These are phyloP conservation scores for Dysmachus trigonus DNA, from an alignment of 2,888 invertebrate species.

Conservation along the genomic window DNA sequence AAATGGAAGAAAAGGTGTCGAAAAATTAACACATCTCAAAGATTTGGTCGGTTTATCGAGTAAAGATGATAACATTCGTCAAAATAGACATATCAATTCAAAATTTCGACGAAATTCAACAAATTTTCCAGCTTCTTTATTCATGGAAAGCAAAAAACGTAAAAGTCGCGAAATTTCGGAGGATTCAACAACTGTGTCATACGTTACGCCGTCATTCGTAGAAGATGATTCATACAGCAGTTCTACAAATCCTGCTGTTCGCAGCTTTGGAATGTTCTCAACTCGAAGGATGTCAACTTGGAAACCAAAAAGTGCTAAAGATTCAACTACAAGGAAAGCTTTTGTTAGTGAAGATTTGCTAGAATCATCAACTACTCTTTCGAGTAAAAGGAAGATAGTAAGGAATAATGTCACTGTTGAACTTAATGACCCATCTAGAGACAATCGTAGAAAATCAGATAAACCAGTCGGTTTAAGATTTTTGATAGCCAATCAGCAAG, in stretches of 20 bases:
- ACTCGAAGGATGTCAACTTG: conserved; percentile 46
- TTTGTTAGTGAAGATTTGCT: background rate
- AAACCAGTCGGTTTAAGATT: conserved; percentile 70
- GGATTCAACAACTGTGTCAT: conserved; percentile 5
- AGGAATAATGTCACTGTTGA: conserved; percentile 30
- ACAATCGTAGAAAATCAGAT: conserved; percentile 55
- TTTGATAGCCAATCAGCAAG: conserved; percentile 83
- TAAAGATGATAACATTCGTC: conserved; percentile 40
- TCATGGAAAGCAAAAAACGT: conserved; percentile 13
- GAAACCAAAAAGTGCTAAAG: conserved; percentile 40
- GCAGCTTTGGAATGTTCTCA: background rate
- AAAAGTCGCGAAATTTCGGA: conserved; percentile 26
- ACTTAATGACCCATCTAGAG: background rate
- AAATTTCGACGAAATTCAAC: conserved; percentile 47
- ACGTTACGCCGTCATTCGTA: background rate
- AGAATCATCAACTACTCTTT: background rate
- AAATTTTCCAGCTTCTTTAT: background rate
- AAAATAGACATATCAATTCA: conserved; percentile 49
- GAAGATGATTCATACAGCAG: conserved; percentile 1
- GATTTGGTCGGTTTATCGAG: conserved; percentile 45
- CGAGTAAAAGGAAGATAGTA: background rate
- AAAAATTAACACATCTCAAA: conserved; percentile 46
- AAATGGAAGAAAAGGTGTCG: conserved; percentile 59
- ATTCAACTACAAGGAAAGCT: background rate
- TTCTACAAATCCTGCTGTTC: background rate